Evolutionary conservation across 2,888 invertebrate species (phyloP).

Genomic region (Agelastica alni): DNA sequence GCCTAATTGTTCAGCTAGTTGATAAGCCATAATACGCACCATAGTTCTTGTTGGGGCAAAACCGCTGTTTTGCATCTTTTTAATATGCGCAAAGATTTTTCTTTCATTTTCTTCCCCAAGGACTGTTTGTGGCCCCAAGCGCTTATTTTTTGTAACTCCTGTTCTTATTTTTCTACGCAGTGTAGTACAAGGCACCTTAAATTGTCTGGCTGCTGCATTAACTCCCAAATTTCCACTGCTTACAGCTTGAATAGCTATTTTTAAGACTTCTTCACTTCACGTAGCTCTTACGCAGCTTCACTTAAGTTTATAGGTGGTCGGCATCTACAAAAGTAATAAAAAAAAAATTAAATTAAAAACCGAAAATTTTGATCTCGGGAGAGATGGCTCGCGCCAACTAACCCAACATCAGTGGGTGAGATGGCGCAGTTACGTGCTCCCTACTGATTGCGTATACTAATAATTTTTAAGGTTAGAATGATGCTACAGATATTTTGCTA

Average conservation of each 20-base stretch:
- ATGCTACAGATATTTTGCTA: no score
- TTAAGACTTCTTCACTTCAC: slow-evolving; percentile 13
- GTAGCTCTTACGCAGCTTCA: background rate
- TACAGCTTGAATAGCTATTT: slow-evolving; percentile 10
- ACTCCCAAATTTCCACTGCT: no score
- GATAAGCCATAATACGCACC: slow-evolving; percentile 26
- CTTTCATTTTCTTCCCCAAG: slow-evolving; percentile 7
- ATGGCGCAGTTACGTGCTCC: no score
- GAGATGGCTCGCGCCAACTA: background rate
- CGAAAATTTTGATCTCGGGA: background rate
- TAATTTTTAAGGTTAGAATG: no score
- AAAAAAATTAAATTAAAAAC: background rate
- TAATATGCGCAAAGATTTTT: slow-evolving; percentile 22
- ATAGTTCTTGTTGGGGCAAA: slow-evolving; percentile 25
- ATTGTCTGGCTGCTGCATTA: slow-evolving; percentile 7
- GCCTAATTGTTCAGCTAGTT: slow-evolving; percentile 23
- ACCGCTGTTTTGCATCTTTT: slow-evolving; percentile 29
- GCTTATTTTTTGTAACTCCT: background rate
- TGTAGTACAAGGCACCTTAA: slow-evolving; percentile 2
- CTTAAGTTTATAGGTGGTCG: background rate
- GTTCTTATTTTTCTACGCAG: slow-evolving; percentile 2
- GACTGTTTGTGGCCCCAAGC: slow-evolving; percentile 10
- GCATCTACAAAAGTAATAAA: background rate
- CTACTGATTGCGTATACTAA: no score
- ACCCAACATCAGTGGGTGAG: no score